These are phyloP conservation scores for Gallinago solitaria DNA, from an alignment of 2,797 vertebrate species.

Conservation along the genomic window DNA sequence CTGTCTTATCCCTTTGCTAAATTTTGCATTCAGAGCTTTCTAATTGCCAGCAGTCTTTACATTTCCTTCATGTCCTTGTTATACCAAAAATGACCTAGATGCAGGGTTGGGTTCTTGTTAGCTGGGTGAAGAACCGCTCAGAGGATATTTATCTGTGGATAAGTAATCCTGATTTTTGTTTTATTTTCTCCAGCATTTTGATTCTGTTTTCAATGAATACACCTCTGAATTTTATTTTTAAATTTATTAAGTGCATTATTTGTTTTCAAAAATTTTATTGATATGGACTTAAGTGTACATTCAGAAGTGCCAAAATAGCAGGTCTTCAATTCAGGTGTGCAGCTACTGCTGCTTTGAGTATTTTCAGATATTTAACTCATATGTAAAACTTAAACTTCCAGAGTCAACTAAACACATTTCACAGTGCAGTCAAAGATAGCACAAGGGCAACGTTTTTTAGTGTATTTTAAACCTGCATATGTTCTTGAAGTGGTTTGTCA, in stretches of 20 bases:
- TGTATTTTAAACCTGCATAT: conserved; percentile 54
- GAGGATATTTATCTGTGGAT: not conserved
- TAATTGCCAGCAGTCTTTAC: not conserved
- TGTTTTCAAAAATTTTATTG: not conserved
- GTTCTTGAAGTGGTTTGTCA: conserved; percentile 49
- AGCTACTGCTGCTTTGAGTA: not conserved
- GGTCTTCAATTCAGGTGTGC: not conserved
- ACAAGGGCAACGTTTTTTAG: conserved; percentile 33
- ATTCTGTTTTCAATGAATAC: not conserved
- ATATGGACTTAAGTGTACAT: not conserved
- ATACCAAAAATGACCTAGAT: not conserved
- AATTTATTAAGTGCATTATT: not conserved
- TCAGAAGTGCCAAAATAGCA: not conserved
- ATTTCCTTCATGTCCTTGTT: not conserved
- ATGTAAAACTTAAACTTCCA: not conserved
- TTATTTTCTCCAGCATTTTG: not conserved
- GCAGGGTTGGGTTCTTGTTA: not conserved
- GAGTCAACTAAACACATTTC: conserved; percentile 1
- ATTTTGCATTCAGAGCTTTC: conserved; percentile 13
- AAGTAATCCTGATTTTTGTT: not conserved
- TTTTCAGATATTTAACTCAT: not conserved
- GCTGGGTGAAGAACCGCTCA: not conserved
- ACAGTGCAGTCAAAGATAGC: conserved; percentile 39
- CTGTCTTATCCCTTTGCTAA: not conserved
- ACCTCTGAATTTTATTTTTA: not conserved